Percentiles rank a stretch among this genome's conserved stretches.
Conservation (phyloP, 2,888 invertebrate species). For the Drosophila peninsularis region DNA sequence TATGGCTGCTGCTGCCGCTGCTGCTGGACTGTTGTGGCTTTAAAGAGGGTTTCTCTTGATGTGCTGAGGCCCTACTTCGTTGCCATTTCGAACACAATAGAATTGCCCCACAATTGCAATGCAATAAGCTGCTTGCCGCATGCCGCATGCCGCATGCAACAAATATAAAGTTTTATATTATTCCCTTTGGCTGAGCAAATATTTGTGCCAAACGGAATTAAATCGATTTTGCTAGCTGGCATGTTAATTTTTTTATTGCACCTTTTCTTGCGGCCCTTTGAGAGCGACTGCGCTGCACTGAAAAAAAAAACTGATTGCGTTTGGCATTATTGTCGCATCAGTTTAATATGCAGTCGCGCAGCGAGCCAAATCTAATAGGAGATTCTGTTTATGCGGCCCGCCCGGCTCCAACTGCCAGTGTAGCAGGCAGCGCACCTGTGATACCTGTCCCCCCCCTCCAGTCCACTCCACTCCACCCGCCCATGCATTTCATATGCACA, state of each 20-base stretch:
- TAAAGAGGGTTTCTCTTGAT: slow-evolving; percentile 17
- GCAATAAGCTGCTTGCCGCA: slow-evolving; percentile 29
- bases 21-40: slow-evolving; percentile 1
- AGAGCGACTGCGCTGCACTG: neutral
- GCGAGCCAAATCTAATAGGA: slow-evolving; percentile 10
- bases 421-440: slow-evolving; percentile 1
- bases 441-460: neutral
- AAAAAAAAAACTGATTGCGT: neutral
- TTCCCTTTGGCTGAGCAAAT: slow-evolving; percentile 67
- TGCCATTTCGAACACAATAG: slow-evolving; percentile 37
- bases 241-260: slow-evolving; percentile 29
- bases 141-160: slow-evolving; percentile 26
- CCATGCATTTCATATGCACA: neutral
- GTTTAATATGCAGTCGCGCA: slow-evolving; percentile 2
- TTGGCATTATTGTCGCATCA: slow-evolving; percentile 1
- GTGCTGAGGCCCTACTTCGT: slow-evolving; percentile 11
- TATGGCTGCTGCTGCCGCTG: slow-evolving; percentile 8
- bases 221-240: slow-evolving; percentile 58
- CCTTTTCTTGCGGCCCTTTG: slow-evolving; percentile 12
- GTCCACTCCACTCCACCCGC: neutral
- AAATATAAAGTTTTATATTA: slow-evolving; percentile 38
- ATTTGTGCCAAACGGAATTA: slow-evolving; percentile 60
- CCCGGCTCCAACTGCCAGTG: slow-evolving; percentile 11
- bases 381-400: slow-evolving; percentile 6
- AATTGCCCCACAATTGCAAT: slow-evolving; percentile 23